Base-by-base conservation (phyloP, 2,888 invertebrate genomes). In the Tetragonula carbonaria region DNA sequence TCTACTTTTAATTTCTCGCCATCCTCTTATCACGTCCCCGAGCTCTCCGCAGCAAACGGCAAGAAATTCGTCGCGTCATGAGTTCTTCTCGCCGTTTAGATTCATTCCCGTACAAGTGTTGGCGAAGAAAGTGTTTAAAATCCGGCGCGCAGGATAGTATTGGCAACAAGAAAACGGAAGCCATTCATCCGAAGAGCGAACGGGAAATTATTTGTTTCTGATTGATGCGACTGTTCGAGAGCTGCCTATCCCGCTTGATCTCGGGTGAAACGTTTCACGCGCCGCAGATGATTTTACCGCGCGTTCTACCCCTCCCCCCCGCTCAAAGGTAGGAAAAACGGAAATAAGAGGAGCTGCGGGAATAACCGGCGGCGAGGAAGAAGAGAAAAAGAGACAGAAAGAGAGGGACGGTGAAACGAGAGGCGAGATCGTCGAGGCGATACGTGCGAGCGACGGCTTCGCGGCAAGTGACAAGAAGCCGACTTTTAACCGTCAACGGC, bases 401-500 rank as follows among this genome's bases (percentile, higher is more conserved):
- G n/a, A 8, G 53, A 38, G 28, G 33, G 62, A 74, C 53, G 78
- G 74, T 65, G 74, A 73, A 82, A 87, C 78, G 78, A 83, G 28
- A 76, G 78, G 74, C 82, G 74, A 74, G 77, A 74, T 77, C 74
- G 85, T 63, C 73, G 74, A 33, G 33, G 74, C 73, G 84, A 84
- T 80, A 74, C 63, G 80, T 74, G 82, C 79, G 67, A 74, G 74
- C 76, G 76, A 87, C 77, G 88, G 88, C 73, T 88, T 87, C 80
- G 82, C 80, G 78, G 76, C 74, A 82, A 87, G 87, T 88, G 87
- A 84, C 88, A 82, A 86, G 88, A 77, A 81, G 79, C 86, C 85
- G 90, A 91, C 89, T 91, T 91, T 91, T 89, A 91, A 91, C 88
- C 90, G 89, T 89, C 87, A 84, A 81, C 86, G 84, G 84, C 86